Evolutionary conservation across 37 sponge, comb jelly and placozoan species (phyloP), one percentile per base, ranked within the genome.

Genomic region (Cladorhizidae sp.): DNA sequence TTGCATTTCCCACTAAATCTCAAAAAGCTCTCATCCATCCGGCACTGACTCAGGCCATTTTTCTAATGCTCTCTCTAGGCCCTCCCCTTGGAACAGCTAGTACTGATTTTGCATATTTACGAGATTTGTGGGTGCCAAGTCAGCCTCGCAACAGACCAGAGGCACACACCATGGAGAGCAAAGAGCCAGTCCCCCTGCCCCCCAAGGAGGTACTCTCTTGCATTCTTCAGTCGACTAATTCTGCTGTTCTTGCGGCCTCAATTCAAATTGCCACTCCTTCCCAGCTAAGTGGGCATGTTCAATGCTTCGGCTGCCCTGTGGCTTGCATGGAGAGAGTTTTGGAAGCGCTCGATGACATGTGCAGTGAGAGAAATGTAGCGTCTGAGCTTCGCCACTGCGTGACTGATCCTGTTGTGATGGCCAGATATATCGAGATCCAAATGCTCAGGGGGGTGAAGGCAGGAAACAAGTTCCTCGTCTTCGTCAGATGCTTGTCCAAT

Each of bases 271-370:
- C 80, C 25, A 41, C n/a, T 3, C 78, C 74, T 37, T 39, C 56
- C 0, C 71, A 73, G 54, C 56, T 86, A 25, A 78, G 86, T 32
- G 8, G 36, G 23, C 72, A 65, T 33, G 71, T 90, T 18, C 87
- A 90, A 35, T 70, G 45, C 63, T 90, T 80, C 86, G 90, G 90
- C 54, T 80, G 83, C 37, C 81, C 82, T 3, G 45, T 54, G 33
- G 56, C 32, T 18, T 72, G 49, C 18, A 32, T 80, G 59, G 61
- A 77, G 74, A 58, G 41, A 9, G 25, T 77, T 0, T 64, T 86
- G 57, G 41, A 71, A 45, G 64, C 15, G 11, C 63, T 86, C 57
- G 86, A 86, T 40, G 21, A 50, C 20, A 18, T 62, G n/a, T 78
- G 70, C 28, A 42, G 54, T 5, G 41, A 36, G 2, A 26, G 28